Conservation (phyloP, 2,113 vertebrate genomes). For the Oryzias celebensis region DNA sequence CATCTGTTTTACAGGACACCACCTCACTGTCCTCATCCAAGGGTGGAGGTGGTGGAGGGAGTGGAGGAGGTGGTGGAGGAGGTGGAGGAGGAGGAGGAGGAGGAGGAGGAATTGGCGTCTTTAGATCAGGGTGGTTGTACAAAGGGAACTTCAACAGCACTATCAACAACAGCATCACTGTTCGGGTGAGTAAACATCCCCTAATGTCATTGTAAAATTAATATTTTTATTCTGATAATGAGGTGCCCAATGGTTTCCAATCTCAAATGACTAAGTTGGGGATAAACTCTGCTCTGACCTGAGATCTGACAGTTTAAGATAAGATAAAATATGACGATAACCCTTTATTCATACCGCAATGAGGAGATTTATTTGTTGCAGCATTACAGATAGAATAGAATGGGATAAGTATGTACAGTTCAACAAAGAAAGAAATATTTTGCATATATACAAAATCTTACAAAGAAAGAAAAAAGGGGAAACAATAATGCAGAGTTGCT, state of each 20-base stretch:
- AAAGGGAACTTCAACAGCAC: constrained; percentile 99
- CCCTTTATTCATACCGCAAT: too few species aligned
- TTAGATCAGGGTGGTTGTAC: constrained; percentile 97
- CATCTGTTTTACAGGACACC: constrained; percentile 83
- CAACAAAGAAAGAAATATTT: too few species aligned
- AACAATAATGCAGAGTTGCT: too few species aligned
- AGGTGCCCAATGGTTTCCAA: neutral
- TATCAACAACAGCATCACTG: constrained; percentile 96
- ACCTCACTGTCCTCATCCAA: constrained; percentile 97
- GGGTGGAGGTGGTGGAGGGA: constrained; percentile 78
- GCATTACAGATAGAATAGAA: too few species aligned
- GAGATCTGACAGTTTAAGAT: neutral
- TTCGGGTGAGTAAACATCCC: constrained; percentile 84
- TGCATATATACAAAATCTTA: too few species aligned
- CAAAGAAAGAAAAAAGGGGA: too few species aligned
- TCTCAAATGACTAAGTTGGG: too few species aligned
- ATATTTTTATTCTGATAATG: neutral
- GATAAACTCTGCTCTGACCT: neutral
- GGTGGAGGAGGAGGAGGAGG: constrained; percentile 75
- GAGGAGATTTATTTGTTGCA: too few species aligned
- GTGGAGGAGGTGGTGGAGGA: constrained; percentile 82
- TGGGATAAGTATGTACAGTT: too few species aligned
- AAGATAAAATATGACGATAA: too few species aligned
- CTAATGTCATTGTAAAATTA: neutral
- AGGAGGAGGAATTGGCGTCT: constrained; percentile 86